Evolutionary conservation across 2,888 invertebrate genomes (phyloP).

Genomic region (Yponomeuta plumbellus): DNA sequence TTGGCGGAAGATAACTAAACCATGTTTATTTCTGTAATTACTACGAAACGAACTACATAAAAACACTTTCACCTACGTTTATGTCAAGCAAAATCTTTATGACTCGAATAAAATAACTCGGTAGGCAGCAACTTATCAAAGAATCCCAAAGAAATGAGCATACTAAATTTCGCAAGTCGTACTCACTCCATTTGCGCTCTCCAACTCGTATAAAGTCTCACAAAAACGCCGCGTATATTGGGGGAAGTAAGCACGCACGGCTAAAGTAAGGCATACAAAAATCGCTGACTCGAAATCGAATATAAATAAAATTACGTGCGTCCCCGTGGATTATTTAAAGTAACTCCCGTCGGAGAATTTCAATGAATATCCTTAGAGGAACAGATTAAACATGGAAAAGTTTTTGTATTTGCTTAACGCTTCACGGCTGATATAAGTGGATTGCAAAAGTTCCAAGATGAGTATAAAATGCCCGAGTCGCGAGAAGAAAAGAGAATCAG

Average conservation of each 20-base stretch:
- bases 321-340: constrained; percentile 62
- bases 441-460: constrained; percentile 74
- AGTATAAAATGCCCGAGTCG: constrained; percentile 67
- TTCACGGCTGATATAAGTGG: constrained; percentile 75
- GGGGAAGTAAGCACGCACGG: constrained; percentile 5
- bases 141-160: constrained; percentile 45
- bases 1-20: too few relatives aligned
- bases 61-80: not conserved
- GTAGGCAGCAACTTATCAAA: constrained; percentile 60
- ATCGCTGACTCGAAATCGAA: constrained; percentile 17
- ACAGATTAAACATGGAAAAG: constrained; percentile 69
- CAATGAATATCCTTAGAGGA: constrained; percentile 71
- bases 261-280: constrained; percentile 13
- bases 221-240: constrained; percentile 3
- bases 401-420: constrained; percentile 74
- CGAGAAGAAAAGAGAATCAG: constrained; percentile 55
- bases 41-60: not conserved
- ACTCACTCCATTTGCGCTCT: constrained; percentile 20
- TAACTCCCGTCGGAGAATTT: constrained; percentile 54
- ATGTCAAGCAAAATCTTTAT: not conserved
- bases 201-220: constrained; percentile 1
- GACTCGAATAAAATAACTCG: constrained; percentile 55
- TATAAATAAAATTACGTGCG: constrained; percentile 38
- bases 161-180: constrained; percentile 41
- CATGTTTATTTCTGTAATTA: not conserved